A percentile compares a stretch with the other conserved stretches of the same genome.
Evolutionary conservation across 2,888 invertebrate species (phyloP).

Genomic region (Plebejus anna): DNA sequence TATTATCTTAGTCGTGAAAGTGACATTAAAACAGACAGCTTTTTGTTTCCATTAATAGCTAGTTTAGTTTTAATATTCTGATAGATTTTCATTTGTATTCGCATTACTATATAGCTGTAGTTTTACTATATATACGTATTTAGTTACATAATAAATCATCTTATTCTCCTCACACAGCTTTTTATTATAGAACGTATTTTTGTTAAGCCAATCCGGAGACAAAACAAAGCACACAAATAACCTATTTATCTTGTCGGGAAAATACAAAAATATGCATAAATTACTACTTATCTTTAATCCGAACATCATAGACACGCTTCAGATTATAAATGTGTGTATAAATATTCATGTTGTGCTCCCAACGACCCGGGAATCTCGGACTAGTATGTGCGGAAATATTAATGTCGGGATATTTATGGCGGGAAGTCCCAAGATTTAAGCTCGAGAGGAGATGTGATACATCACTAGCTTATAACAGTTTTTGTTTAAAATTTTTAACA

Average conservation of each 20-base stretch:
- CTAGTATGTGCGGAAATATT: conserved; percentile 25
- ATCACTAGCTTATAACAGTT: not conserved
- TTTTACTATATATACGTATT: too few species aligned
- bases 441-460: not conserved
- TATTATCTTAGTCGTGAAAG: too few species aligned
- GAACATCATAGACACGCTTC: conserved; percentile 23
- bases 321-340: conserved; percentile 23
- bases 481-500: not conserved
- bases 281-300: conserved; percentile 9
- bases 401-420: conserved; percentile 24
- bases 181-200: not conserved
- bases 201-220: not conserved
- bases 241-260: not conserved
- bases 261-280: conserved; percentile 23
- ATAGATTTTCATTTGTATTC: too few species aligned
- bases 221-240: not conserved
- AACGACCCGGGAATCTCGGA: not conserved
- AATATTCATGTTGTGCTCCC: conserved; percentile 26
- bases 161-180: not conserved
- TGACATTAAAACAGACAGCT: too few species aligned
- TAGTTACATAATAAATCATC: too few species aligned
- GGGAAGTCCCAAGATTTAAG: conserved; percentile 10
- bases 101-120: too few species aligned
- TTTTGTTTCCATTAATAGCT: too few species aligned
- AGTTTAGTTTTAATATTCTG: too few species aligned